A percentile compares a stretch with the other conserved stretches of the same genome.
Evolutionary conservation across 2,113 vertebrate species (phyloP).

Genomic region (Ciconia maguari): DNA sequence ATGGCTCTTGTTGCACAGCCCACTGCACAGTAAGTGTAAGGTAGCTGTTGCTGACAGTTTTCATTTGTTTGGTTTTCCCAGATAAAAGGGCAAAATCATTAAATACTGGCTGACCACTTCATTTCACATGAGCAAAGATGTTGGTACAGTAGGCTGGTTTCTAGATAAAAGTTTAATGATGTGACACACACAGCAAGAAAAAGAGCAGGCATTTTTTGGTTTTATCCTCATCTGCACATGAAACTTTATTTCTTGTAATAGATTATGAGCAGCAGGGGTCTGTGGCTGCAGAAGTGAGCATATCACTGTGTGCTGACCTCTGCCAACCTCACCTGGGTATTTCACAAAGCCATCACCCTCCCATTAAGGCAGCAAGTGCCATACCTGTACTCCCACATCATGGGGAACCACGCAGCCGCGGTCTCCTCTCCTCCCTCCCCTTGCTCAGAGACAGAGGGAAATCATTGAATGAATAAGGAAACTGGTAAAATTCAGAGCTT

Average conservation of each 20-base stretch:
- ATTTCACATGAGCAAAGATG: background rate
- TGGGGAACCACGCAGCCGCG: fast-evolving
- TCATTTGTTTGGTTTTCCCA: background rate
- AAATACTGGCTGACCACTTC: background rate
- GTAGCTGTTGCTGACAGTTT: background rate
- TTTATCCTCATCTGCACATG: fast-evolving
- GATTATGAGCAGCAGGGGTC: background rate
- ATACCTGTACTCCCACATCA: background rate
- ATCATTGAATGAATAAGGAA: background rate
- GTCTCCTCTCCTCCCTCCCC: background rate
- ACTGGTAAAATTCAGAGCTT: background rate
- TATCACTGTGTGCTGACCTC: background rate
- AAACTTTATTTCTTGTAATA: background rate
- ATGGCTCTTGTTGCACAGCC: background rate
- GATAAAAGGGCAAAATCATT: conserved; percentile 4
- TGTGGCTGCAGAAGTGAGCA: background rate
- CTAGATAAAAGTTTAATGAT: background rate
- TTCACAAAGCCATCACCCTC: background rate
- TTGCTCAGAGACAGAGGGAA: background rate
- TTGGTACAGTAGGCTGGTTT: background rate
- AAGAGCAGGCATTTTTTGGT: background rate
- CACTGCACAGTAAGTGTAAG: background rate
- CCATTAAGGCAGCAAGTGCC: background rate
- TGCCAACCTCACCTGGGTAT: background rate
- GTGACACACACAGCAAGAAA: background rate